Evolutionary conservation across 2,888 invertebrate genomes (phyloP), one percentile per base, ranked within the genome.

Genomic region (Xestia xanthographa): DNA sequence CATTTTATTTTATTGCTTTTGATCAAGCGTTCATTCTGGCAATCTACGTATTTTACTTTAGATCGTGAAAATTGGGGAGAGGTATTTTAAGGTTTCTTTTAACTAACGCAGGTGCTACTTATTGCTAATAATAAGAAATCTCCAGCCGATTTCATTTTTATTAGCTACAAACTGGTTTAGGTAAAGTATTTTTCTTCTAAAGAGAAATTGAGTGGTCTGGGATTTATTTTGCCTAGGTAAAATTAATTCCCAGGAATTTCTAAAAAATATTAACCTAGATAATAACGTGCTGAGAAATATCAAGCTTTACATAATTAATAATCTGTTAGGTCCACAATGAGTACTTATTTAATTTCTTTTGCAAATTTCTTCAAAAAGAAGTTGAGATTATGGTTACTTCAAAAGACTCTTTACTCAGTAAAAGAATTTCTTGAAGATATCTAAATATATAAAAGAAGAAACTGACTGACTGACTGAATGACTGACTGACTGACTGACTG

Each of bases 81-180:
- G 0, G 12, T 48, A 41, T 26, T 41, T 29, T 11, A 41, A 38
- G 78, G 20, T n/a, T 67, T 45, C 29, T 48, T 77, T 48, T 45
- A 56, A n/a, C 11, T 29, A 11, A 20, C 69, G 34, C 75, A 76
- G 79, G 79, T 76, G 75, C 14, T 48, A 34, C 20, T 41, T 48
- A 79, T 79, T 71, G 12, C 12, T 79, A n/a, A 41, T 71, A 76
- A 76, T 71, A 48, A 26, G 48, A 76, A 71, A 60, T 48, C 41
- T 79, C 8, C 34, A 76, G n/a, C 41, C 79, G 71, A 71, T 79
- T 58, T 60, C 79, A 22, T 41, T 60, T 76, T 48, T 79, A 79
- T 41, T 76, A 22, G 22, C 22, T 34, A 60, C 58, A 70, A 41
- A 66, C 3, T 17, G n/a, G 3, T 11, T 20, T 26, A 0, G 9